phyloP scores from a whole-genome alignment of 1,140 invertebrate genomes.

The Cephus cinctus region DNA sequence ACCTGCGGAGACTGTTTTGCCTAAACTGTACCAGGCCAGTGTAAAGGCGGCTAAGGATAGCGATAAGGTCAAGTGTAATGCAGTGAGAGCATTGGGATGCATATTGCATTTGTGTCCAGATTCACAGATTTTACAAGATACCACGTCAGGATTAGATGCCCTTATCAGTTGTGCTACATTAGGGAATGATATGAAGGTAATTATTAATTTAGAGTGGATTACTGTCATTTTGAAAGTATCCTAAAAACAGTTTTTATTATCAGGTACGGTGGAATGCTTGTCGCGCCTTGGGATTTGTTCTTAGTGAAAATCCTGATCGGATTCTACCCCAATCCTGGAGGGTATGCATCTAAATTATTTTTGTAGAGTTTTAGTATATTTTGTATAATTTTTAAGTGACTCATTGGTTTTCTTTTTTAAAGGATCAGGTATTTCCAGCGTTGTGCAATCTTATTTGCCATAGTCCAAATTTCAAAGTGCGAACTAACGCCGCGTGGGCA shows the following conservation, averaged over 20 bases:
- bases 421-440: conserved; percentile 56
- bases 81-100: conserved; percentile 77
- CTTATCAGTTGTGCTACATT: conserved; percentile 67
- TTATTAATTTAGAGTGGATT: not conserved
- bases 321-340: conserved; percentile 45
- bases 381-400: conserved; percentile 62
- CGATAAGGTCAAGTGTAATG: conserved; percentile 80
- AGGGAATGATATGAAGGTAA: conserved; percentile 76
- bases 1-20: conserved; percentile 63
- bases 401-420: conserved; percentile 22
- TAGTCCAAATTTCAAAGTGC: conserved; percentile 69
- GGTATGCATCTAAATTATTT: conserved; percentile 26
- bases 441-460: conserved; percentile 57
- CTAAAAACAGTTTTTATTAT: conserved; percentile 8
- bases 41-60: conserved; percentile 67
- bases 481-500: conserved; percentile 79
- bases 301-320: conserved; percentile 42
- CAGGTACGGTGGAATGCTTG: conserved; percentile 88
- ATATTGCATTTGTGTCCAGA: conserved; percentile 66
- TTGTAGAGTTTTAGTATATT: conserved; percentile 8
- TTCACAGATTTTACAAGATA: conserved; percentile 55
- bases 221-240: not conserved
- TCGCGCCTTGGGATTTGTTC: conserved; percentile 74
- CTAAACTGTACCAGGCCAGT: conserved; percentile 67
- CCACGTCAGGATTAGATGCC: conserved; percentile 52